Base-by-base conservation (phyloP, 1,140 invertebrate species). In the fruit fly (Drosophila melanogaster) region DNA sequence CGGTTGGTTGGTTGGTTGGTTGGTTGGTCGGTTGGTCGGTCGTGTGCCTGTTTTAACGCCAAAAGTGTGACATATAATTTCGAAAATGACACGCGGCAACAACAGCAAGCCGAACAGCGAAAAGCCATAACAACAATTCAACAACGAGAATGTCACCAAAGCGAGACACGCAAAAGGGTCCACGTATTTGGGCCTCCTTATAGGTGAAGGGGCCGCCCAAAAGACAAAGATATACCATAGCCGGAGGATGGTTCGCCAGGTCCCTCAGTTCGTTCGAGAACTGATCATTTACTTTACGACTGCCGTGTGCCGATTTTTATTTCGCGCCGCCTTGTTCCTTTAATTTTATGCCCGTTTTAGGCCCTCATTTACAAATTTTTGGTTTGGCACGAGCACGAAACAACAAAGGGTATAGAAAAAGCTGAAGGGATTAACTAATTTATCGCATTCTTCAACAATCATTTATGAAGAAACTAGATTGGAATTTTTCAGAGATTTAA, bases 51-150 rank as follows among this genome's bases (percentile, higher is more conserved):
- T 83, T 87, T 86, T 86, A 86, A 86, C 83, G 83, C 83, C 83
- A 86, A 79, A 86, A 87, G 83, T 86, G 83, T 86, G 83, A 86
- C 83, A 86, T 86, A 87, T 86, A 86, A 86, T 86, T 87, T 89
- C 81, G 75, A 86, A 87, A 86, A 86, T 86, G 83, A 83, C 83
- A 86, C 69, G 76, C 80, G 58, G 62, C 79, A 83, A 78, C 73
- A 74, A 81, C 55, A 54, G 40, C 58, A 76, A 64, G 50, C 76
- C 35, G 71, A 80, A 64, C 66, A 81, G 66, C 66, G 19, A 70
- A 78, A 72, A 75, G 61, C 83, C 46, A 86, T 81, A 87, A 76
- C 83, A 79, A 86, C 83, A 86, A 86, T 65, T 86, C 71, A 86
- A 72, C 70, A 74, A 47, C 75, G 54, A 72, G 83, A 86, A 87